phyloP scores from a whole-genome alignment of 2,113 vertebrate species.

The Ceyx cyanopectus region DNA sequence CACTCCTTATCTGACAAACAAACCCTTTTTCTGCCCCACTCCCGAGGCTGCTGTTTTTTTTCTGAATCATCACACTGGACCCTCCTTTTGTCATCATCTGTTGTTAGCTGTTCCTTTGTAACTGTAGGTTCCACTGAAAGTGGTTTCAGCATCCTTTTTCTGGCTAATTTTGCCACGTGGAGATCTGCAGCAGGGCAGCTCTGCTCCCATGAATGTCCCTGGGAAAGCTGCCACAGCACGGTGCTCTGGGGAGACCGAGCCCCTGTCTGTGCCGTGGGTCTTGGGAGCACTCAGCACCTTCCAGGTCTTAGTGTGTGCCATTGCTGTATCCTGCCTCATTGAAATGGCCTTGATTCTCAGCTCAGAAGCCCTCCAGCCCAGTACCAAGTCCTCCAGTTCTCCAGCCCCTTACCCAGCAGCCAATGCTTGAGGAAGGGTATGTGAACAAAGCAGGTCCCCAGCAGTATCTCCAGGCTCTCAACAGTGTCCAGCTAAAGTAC shows the following conservation, averaged over 20 bases:
- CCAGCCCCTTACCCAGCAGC: neutral
- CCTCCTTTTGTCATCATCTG: neutral
- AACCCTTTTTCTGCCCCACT: neutral
- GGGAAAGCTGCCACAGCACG: neutral
- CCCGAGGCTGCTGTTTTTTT: neutral
- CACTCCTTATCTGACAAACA: neutral
- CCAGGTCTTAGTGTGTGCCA: neutral
- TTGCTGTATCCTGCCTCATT: neutral
- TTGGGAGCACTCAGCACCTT: neutral
- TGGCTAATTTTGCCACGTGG: neutral
- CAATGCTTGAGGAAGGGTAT: neutral
- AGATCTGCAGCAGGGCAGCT: neutral
- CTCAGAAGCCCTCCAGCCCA: neutral
- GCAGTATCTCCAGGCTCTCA: neutral
- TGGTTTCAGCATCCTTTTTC: neutral
- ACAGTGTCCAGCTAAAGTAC: neutral
- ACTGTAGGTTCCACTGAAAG: neutral
- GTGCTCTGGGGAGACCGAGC: neutral
- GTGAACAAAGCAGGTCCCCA: neutral
- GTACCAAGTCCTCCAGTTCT: neutral
- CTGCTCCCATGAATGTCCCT: neutral
- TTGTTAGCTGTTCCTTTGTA: neutral
- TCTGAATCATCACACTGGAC: neutral
- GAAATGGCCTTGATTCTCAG: neutral
- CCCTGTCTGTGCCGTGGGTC: neutral